Percentiles rank a stretch among this genome's conserved stretches.
phyloP scores from a whole-genome alignment of 2,113 vertebrate species.

The Aegotheles bennettii region DNA sequence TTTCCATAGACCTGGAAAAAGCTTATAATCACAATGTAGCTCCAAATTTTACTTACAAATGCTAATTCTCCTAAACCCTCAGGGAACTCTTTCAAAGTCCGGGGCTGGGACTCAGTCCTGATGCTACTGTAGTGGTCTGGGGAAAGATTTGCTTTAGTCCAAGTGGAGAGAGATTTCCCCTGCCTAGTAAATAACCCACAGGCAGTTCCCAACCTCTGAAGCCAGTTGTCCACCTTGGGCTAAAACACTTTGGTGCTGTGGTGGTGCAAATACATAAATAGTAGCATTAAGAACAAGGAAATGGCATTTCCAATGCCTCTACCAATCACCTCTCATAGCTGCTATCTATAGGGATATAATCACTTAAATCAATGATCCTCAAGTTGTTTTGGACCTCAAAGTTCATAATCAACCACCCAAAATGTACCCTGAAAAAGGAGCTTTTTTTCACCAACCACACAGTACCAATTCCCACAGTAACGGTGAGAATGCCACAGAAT shows the following conservation, averaged over 20 bases:
- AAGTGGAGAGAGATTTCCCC: background rate
- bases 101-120: background rate
- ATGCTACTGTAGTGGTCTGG: background rate
- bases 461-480: background rate
- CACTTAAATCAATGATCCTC: background rate
- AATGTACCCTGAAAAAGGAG: background rate
- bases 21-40: background rate
- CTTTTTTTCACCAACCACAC: accelerated
- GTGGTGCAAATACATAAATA: background rate
- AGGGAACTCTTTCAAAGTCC: background rate
- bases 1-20: background rate
- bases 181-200: background rate
- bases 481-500: background rate
- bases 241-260: background rate
- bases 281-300: background rate
- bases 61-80: background rate
- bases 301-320: background rate
- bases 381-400: background rate
- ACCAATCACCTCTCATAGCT: background rate
- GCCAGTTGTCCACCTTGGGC: background rate
- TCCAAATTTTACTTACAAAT: background rate
- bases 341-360: background rate
- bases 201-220: background rate
- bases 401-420: background rate
- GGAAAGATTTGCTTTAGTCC: background rate